Base-by-base conservation (phyloP, 2,113 vertebrate genomes). In the Aleadryas rufinucha region DNA sequence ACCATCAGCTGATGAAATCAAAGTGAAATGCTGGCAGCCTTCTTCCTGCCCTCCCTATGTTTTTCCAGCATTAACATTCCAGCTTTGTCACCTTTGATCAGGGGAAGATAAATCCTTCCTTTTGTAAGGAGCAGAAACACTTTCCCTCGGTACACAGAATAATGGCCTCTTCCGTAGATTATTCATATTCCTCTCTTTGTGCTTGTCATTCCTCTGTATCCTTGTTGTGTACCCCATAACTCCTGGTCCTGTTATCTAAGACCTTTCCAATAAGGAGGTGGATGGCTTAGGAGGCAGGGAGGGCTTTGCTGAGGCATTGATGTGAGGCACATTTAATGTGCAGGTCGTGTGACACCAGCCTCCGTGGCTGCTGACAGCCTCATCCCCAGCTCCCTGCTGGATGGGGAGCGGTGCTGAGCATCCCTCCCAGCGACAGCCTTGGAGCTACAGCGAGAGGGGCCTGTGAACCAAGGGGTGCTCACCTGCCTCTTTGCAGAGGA, bases 91-190 rank as follows among this genome's bases (percentile, higher is more conserved):
- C 87, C 75, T 76, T 83, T 71, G 80, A 85, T 84, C 78, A 59
- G 93, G 69, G 52, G 56, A 70, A 76, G 44, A 87, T 77, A 87
- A 93, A 95, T 97, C 88, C 89, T 83, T 60, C 92, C 95, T 95
- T 97, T 97, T 94, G 65, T 85, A 89, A 82, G 89, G 87, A 96
- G 93, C 94, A 87, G 93, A 88, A 96, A 85, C 87, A 37, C 74
- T 96, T 96, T 95, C 92, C 93, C 83, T 87, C 24, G 18, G 90
- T 77, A 91, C 79, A 64, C 4, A 89, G 85, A 96, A 63, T 96
- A 95, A 96, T 85, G 78, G 87, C 75, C 75, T 93, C 81, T 52
- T 85, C 86, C 82, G 61, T 81, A n/a, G 52, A 86, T 96, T 94
- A 96, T 84, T 97, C 94, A 96, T 91, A 91, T 93, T 86, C 78